Evolutionary conservation across 2,888 invertebrate genomes (phyloP), one percentile per base, ranked within the genome.

Genomic region (Drosophila lacicola): DNA sequence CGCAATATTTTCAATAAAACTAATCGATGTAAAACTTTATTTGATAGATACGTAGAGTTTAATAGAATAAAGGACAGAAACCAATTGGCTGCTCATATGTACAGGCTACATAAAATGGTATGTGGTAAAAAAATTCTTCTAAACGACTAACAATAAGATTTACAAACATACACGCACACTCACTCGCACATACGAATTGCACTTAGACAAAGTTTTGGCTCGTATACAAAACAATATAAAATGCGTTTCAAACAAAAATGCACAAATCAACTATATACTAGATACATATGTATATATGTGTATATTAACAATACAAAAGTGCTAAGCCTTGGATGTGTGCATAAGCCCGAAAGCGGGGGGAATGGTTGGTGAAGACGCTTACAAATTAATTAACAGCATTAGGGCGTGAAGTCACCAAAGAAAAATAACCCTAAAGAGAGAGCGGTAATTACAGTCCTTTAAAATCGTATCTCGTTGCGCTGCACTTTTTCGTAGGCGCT

Each of bases 401-500:
- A 54, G 70, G 29, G 67, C 60, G 67, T 70, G 78, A 61, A 57
- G 36, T 34, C 19, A 55, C 21, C 25, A 37, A 36, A 13, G 25
- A 37, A 47, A 42, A 49, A 39, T 6, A 34, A 3, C 17, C 44
- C 17, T 45, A 19, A 2, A 19, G 25, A 45, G 25, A 45, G 56
- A 58, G 39, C 37, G 13, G 21, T 2, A 13, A 10, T 41, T 36
- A 39, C 37, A 44, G 44, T 61, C 39, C 49, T 58, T 29, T 93
- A 96, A 91, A 97, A 94, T 92, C 97, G 95, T 82, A 97, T 94
- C 91, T 95, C 94, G 70, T 96, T 96, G 76, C 93, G 94, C 81
- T 94, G 93, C 74, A 98, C 97, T 92, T 96, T 95, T 57, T 95
- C 93, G 90, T 96, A 97, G 47, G 95, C 93, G 39, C 96, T 95